phyloP scores from a whole-genome alignment of 2,797 vertebrate species.

The Stomatorhinus walkeri region DNA sequence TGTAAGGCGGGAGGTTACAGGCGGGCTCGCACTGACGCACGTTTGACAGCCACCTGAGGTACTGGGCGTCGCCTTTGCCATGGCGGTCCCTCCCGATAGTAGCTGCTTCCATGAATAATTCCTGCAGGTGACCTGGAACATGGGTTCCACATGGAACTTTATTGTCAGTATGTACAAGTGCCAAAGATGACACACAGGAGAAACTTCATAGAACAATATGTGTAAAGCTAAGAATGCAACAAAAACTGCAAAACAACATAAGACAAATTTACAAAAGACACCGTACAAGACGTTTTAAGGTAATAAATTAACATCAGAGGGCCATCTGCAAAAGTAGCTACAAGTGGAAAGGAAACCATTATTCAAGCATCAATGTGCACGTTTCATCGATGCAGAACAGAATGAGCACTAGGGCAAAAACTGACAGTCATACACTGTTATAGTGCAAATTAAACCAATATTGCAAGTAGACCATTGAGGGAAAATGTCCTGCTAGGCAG shows the following conservation, averaged over 20 bases:
- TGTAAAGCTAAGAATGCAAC: neutral
- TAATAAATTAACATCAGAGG: neutral
- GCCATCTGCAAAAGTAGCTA: neutral
- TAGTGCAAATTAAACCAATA: neutral
- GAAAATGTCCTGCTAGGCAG: neutral
- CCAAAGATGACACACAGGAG: neutral
- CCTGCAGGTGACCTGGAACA: constrained; percentile 70
- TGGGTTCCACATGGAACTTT: constrained; percentile 22
- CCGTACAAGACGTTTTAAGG: neutral
- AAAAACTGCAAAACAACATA: neutral
- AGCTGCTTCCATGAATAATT: constrained; percentile 68
- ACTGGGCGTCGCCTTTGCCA: neutral
- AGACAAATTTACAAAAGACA: neutral
- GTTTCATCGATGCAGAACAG: neutral
- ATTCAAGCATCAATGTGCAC: neutral
- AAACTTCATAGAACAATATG: neutral
- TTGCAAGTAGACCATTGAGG: neutral
- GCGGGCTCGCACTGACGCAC: neutral
- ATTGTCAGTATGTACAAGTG: neutral
- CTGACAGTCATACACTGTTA: neutral
- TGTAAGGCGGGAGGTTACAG: neutral
- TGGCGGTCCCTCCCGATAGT: constrained; percentile 36
- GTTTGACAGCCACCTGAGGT: neutral
- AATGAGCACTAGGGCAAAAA: neutral
- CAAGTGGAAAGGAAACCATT: neutral